Conservation (phyloP, 1,140 invertebrate genomes). For the Penaeus chinensis region DNA sequence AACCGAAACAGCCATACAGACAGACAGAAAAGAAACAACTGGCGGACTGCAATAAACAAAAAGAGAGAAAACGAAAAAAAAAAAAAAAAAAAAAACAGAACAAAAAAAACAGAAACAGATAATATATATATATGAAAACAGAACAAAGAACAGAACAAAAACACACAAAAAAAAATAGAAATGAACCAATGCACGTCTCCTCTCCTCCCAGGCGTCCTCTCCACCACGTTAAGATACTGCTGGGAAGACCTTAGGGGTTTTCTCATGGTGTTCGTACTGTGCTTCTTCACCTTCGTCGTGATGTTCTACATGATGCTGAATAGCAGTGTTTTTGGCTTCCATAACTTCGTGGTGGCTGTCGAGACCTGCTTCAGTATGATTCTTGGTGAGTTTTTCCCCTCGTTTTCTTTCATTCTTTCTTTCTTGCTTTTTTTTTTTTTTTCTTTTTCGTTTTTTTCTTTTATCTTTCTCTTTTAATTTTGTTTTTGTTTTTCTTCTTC, state of each 20-base stretch:
- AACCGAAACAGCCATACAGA: too few relatives aligned
- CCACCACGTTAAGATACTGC: constrained; percentile 65
- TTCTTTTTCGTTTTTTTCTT: background rate
- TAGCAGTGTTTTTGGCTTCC: constrained; percentile 68
- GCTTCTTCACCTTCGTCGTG: constrained; percentile 67
- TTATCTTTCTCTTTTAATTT: background rate
- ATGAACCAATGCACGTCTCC: background rate
- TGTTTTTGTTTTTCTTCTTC: background rate
- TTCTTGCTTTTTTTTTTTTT: background rate
- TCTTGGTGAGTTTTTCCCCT: constrained; percentile 66
- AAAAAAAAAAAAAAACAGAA: too few relatives aligned
- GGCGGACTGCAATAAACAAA: too few relatives aligned
- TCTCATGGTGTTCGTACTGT: constrained; percentile 66
- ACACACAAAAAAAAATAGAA: too few relatives aligned
- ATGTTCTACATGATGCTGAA: constrained; percentile 71
- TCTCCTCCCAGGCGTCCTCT: constrained; percentile 63
- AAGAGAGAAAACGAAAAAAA: too few relatives aligned
- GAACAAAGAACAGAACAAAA: too few relatives aligned
- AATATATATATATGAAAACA: too few relatives aligned
- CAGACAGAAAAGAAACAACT: too few relatives aligned
- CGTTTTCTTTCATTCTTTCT: background rate
- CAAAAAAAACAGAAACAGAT: too few relatives aligned
- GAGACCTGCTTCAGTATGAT: constrained; percentile 72
- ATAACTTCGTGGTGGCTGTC: constrained; percentile 69
- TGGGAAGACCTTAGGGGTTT: constrained; percentile 67